Percentiles rank a stretch among this genome's conserved stretches.
Evolutionary conservation across 2,888 invertebrate genomes (phyloP).

Genomic region (Macrosoma leucophasiata): DNA sequence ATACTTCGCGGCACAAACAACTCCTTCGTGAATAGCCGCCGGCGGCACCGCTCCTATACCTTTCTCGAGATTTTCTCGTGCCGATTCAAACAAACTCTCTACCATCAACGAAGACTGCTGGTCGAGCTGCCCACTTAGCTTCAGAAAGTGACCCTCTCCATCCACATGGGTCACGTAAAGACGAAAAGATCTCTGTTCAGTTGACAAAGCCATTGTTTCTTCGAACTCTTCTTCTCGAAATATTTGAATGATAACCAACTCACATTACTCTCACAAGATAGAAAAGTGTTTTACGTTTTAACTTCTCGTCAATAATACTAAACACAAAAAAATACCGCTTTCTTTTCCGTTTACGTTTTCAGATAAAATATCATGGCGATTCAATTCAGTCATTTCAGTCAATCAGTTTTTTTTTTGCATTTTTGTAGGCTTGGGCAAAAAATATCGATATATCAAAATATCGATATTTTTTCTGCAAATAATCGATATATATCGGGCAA

Average conservation of each 20-base stretch:
- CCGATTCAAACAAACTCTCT: conserved; percentile 64
- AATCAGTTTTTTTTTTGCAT: not conserved
- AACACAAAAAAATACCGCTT: conserved; percentile 48
- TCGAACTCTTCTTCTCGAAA: no score
- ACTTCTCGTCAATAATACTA: conserved; percentile 37
- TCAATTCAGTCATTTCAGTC: conserved; percentile 1
- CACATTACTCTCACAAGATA: conserved; percentile 44
- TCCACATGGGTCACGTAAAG: conserved; percentile 81
- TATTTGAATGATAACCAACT: conserved; percentile 26
- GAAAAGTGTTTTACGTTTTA: conserved; percentile 32
- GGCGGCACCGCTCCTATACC: conserved; percentile 62
- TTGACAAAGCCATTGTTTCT: conserved; percentile 54
- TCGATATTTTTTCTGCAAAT: no score
- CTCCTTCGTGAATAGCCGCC: conserved; percentile 67
- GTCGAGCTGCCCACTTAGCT: conserved; percentile 83
- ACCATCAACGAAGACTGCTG: conserved; percentile 72
- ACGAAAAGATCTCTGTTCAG: conserved; percentile 53
- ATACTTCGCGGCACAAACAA: conserved; percentile 80
- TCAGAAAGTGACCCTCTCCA: conserved; percentile 80
- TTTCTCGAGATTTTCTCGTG: conserved; percentile 58
- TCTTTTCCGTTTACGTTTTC: conserved; percentile 65
- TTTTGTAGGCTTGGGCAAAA: no score
- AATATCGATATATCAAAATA: no score
- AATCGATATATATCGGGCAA: no score
- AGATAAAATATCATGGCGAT: conserved; percentile 59